Percentiles rank a stretch among this genome's conserved stretches.
Conservation (phyloP, 2,797 vertebrate species). For the Melanotaenia boesemani region DNA sequence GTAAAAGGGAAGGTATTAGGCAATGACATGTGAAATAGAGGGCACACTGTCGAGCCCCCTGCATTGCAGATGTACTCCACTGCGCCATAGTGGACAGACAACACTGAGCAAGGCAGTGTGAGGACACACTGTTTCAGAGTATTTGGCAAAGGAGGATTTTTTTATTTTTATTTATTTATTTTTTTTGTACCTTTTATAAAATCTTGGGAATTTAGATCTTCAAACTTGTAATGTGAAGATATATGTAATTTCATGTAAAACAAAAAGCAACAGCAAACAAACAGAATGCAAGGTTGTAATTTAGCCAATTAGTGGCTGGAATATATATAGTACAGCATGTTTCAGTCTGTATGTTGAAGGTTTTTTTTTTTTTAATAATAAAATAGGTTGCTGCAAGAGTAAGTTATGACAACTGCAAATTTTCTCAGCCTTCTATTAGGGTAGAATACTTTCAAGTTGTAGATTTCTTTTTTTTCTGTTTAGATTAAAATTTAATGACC, state of each 20-base stretch:
- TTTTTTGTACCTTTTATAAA: conserved; percentile 4
- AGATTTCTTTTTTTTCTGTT: conserved; percentile 62
- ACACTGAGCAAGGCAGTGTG: conserved; percentile 53
- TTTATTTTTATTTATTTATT: background rate
- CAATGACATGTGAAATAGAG: conserved; percentile 83
- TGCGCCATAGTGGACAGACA: conserved; percentile 70
- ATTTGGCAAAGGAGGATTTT: conserved; percentile 45
- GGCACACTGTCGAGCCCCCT: conserved; percentile 74
- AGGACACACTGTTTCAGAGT: conserved; percentile 44
- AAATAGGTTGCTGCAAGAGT: conserved; percentile 48
- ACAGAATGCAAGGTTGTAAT: conserved; percentile 37
- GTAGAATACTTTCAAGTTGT: conserved; percentile 63
- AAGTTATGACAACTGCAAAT: conserved; percentile 36
- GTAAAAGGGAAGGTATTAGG: conserved; percentile 77
- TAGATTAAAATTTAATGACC: conserved; percentile 72
- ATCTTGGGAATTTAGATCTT: conserved; percentile 16
- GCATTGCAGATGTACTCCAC: conserved; percentile 80
- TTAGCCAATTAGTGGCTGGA: conserved; percentile 10
- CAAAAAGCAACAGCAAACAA: conserved; percentile 23
- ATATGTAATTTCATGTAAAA: conserved; percentile 15
- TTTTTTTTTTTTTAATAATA: conserved; percentile 50
- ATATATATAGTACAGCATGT: conserved; percentile 40
- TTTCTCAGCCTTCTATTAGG: conserved; percentile 41
- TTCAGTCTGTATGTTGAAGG: conserved; percentile 17
- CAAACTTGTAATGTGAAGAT: conserved; percentile 12